Evolutionary conservation across 2,113 vertebrate genomes (phyloP).

Genomic region (Gallinago undulata): DNA sequence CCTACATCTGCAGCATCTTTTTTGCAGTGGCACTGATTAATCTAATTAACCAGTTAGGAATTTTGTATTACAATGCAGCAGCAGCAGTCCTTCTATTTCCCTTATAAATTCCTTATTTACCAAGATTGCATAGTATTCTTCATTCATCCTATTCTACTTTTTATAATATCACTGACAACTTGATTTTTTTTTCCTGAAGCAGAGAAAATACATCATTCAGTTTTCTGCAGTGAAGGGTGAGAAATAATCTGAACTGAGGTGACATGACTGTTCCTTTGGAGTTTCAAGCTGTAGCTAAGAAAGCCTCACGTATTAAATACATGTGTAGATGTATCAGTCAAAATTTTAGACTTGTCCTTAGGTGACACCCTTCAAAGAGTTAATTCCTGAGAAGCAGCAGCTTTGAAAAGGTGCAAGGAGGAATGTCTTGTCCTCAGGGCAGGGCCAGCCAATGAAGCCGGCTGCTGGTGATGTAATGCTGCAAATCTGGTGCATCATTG

Average conservation of each 20-base stretch:
- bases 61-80: neutral
- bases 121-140: neutral
- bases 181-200: neutral
- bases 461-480: slow-evolving; percentile 63
- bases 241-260: neutral
- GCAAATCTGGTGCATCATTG: slow-evolving; percentile 32
- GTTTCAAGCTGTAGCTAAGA: neutral
- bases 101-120: neutral
- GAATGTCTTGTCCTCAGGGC: slow-evolving; percentile 33
- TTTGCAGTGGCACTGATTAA: slow-evolving; percentile 17
- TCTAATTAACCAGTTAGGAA: slow-evolving; percentile 49
- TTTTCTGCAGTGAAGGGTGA: slow-evolving; percentile 13
- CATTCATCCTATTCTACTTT: neutral
- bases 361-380: slow-evolving; percentile 32
- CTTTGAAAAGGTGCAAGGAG: slow-evolving; percentile 42
- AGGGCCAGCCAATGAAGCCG: slow-evolving; percentile 52
- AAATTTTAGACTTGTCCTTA: neutral
- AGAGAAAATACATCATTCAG: neutral
- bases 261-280: neutral
- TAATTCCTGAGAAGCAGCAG: slow-evolving; percentile 56
- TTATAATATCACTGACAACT: neutral
- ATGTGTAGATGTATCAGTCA: neutral
- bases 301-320: neutral
- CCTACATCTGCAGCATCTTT: slow-evolving; percentile 60
- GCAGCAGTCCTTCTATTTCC: neutral